Evolutionary conservation across 2,888 invertebrate species (phyloP), one percentile per base, ranked within the genome.

Genomic region (Tryphoninae sp.): DNA sequence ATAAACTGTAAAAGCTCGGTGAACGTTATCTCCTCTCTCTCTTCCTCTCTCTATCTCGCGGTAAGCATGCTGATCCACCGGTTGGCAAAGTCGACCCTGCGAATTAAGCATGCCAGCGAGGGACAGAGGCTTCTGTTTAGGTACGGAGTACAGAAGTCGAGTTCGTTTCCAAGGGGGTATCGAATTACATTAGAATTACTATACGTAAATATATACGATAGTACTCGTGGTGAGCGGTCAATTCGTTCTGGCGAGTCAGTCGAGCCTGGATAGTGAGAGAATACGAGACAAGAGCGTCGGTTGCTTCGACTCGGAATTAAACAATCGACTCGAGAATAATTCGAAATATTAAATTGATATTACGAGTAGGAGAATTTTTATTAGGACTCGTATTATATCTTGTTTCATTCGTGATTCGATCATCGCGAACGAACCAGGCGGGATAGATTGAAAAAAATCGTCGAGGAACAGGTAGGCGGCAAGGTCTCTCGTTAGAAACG

Each of bases 401-500:
- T 58, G 22, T 67, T 59, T 33, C 6, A 6, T 13, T 49, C 23
- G 16, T 16, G 2, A 16, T 59, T 58, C 53, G 45, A 9, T 55
- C 26, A 71, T 42, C 42, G 62, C 62, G 62, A 78, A 64, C 64
- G 65, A 67, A 59, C 19, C 23, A 61, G n/a, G 69, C 58, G 71
- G 71, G 78, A 45, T 64, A 51, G 6, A 62, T 68, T 62, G 26
- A 19, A 74, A 58, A 42, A 71, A 45, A 33, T 16, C 13, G 9
- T 22, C n/a, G 19, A 6, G 49, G 68, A 73, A 42, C 75, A 78
- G 69, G 78, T 81, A 83, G 76, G 75, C 62, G 55, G 78, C 83
- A 82, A 86, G 85, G 84, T 78, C 78, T 71, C 77, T 83, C 80
- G 73, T 77, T 80, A 64, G 78, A 53, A 84, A 65, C 68, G 83